These are phyloP conservation scores for Cremastinae sp. DNA, from an alignment of 2,888 invertebrate genomes.

Conservation along the genomic window DNA sequence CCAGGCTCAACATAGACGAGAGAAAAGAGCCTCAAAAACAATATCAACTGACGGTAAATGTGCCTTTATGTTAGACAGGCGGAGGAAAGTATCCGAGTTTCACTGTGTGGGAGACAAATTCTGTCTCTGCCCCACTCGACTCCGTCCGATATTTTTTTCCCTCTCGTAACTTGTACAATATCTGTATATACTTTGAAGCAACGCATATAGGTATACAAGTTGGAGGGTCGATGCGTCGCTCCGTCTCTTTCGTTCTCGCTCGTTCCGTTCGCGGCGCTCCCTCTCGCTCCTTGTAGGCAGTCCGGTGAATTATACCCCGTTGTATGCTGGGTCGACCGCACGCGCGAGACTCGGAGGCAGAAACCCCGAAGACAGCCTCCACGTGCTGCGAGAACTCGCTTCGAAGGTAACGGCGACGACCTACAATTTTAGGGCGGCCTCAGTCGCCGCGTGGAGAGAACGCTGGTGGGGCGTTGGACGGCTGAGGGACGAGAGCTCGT, in stretches of 20 bases:
- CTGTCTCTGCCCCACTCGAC: conserved; percentile 4
- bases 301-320: conserved; percentile 39
- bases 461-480: conserved; percentile 18
- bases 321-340: conserved; percentile 60
- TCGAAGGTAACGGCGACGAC: conserved; percentile 65
- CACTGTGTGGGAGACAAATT: neutral
- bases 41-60: too few relatives aligned
- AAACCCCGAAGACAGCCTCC: conserved; percentile 78
- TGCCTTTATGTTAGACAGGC: too few relatives aligned
- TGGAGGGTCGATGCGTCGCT: neutral
- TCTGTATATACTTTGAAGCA: neutral
- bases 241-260: conserved; percentile 48
- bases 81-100: too few relatives aligned
- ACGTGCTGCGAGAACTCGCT: conserved; percentile 73
- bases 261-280: conserved; percentile 49
- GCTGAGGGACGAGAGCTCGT: conserved; percentile 42
- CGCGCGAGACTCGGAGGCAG: conserved; percentile 66
- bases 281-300: conserved; percentile 20
- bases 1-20: neutral
- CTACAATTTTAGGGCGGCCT: conserved; percentile 75
- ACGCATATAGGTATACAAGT: conserved; percentile 23
- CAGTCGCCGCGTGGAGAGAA: conserved; percentile 69
- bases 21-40: too few relatives aligned
- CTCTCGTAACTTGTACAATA: conserved; percentile 31
- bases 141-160: conserved; percentile 15